Percentiles rank a stretch among this genome's conserved stretches.
Evolutionary conservation across 2,797 vertebrate genomes (phyloP).

Genomic region (Aldrovandia affinis): DNA sequence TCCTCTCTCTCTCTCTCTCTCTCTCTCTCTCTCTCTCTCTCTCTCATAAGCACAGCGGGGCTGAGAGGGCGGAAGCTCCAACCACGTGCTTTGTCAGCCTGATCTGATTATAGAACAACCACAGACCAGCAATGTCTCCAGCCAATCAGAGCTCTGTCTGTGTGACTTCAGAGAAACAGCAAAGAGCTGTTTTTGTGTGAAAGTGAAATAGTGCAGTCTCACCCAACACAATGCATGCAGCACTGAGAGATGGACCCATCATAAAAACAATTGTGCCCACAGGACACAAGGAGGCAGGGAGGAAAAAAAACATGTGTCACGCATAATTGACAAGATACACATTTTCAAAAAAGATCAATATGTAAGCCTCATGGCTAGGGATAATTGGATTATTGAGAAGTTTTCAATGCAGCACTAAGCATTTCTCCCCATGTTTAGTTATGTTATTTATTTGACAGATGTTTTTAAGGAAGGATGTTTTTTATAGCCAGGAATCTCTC

Average conservation of each 20-base stretch:
- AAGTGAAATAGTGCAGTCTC: not conserved
- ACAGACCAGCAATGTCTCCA: not conserved
- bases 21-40: conserved; percentile 4
- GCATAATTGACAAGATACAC: not conserved
- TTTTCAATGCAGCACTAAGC: not conserved
- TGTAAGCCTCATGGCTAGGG: not conserved
- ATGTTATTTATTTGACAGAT: too few species aligned
- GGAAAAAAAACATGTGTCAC: not conserved
- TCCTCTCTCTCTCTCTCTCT: conserved; percentile 56
- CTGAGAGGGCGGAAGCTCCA: conserved; percentile 2
- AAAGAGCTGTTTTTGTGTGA: conserved; percentile 16
- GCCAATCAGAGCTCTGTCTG: not conserved
- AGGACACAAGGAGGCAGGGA: not conserved
- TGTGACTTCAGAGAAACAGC: not conserved
- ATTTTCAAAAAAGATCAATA: not conserved
- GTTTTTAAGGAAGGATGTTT: not conserved
- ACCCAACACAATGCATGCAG: not conserved
- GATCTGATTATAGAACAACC: conserved; percentile 10
- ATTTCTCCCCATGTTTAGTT: not conserved
- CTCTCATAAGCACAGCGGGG: not conserved
- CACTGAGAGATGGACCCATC: not conserved
- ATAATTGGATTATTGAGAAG: not conserved
- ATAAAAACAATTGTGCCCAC: not conserved
- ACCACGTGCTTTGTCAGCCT: conserved; percentile 3
- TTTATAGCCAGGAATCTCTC: not conserved